Evolutionary conservation across 1,140 invertebrate genomes (phyloP), one percentile per base, ranked within the genome.

Genomic region (Drosophila ambigua): DNA sequence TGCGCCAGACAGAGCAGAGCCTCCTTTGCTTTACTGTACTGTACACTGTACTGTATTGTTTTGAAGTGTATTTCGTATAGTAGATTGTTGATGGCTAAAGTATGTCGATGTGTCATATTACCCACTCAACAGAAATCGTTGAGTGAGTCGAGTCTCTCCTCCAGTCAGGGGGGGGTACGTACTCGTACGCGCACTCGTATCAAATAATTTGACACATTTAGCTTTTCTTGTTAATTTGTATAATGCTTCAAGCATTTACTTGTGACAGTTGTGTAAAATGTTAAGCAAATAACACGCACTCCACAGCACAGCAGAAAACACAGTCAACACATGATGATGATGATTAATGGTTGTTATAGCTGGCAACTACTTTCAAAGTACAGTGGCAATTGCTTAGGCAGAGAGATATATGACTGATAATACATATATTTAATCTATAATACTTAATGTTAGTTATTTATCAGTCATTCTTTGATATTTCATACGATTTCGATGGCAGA

Each of bases 181-280:
- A 20, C 24, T 43, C 20, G 59, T 52, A 16, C 31, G 31, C 31
- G 31, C 4, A 39, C 35, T 39, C 11, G 35, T 65, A 73, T 65
- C 43, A 60, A 43, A 65, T 24, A 39, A 64, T 61, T 67, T 52
- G 57, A 75, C 46, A 67, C 63, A 52, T 61, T 76, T 44, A 49
- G 41, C 72, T 44, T 54, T 50, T 44, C 28, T 39, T 65, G 43
- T 43, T 43, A 53, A 44, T 39, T 58, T 62, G 63, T 61, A 72
- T 55, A 67, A 49, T 67, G 53, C 64, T 77, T 46, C 48, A 62
- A 60, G 59, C 57, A 57, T 58, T 51, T 54, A 28, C 13, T 41
- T 46, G 41, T 59, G 67, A 76, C 66, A 77, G 66, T 59, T 59
- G 45, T 48, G 62, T 62, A 57, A 77, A 63, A 57, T 48, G 54